phyloP scores from a whole-genome alignment of 2,797 vertebrate species.

The Limnodromus scolopaceus region DNA sequence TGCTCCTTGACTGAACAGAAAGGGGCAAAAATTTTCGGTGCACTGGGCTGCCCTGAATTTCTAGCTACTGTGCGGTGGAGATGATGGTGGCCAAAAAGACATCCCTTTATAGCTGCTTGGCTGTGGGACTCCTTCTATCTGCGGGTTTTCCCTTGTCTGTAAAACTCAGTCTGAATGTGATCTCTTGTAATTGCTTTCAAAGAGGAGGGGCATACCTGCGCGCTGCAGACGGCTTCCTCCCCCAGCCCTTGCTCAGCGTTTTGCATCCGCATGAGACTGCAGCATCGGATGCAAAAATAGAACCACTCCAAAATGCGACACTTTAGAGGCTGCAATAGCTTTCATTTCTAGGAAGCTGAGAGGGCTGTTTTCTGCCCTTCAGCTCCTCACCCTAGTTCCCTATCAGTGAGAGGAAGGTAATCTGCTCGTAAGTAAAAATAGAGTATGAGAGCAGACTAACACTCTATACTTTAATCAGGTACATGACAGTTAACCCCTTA shows the following conservation, averaged over 20 bases:
- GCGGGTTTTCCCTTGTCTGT: background rate
- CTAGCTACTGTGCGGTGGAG: background rate
- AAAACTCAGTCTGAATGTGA: background rate
- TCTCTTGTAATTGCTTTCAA: background rate
- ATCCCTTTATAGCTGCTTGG: background rate
- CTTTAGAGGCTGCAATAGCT: background rate
- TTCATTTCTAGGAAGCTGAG: background rate
- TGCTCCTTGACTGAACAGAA: background rate
- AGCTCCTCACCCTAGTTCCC: background rate
- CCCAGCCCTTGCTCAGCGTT: conserved; percentile 20
- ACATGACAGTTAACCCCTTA: accelerated
- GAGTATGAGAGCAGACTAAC: background rate
- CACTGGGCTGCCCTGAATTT: background rate
- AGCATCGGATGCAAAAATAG: conserved; percentile 2
- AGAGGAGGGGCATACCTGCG: background rate
- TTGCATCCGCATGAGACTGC: conserved; percentile 29
- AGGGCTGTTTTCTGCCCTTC: background rate
- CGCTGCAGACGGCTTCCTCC: background rate
- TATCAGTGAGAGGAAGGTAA: background rate
- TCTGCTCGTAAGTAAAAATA: background rate
- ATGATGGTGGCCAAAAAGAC: background rate
- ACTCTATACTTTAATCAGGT: background rate
- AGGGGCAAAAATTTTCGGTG: background rate
- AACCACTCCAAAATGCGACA: background rate
- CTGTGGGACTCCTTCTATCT: background rate